Evolutionary conservation across 2,113 vertebrate genomes (phyloP).

Genomic region (Dendropsophus ebraccatus): DNA sequence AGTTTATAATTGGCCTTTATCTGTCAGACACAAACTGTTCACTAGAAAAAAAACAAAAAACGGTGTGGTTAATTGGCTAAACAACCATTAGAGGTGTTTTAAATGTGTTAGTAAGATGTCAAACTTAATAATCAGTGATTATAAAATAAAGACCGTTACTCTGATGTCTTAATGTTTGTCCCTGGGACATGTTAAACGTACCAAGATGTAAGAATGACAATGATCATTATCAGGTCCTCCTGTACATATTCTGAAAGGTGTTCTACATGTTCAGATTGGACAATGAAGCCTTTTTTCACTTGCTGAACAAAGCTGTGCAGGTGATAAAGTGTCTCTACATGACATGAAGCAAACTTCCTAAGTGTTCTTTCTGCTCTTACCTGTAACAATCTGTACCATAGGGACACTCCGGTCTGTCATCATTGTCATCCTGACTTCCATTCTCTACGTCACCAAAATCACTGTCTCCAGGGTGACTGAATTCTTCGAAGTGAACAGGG

Average conservation of each 20-base stretch:
- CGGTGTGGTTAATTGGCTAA: background rate
- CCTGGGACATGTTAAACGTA: background rate
- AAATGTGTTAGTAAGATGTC: background rate
- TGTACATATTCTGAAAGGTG: background rate
- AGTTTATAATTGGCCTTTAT: background rate
- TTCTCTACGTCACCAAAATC: conserved; percentile 64
- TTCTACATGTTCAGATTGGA: background rate
- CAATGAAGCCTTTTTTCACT: background rate
- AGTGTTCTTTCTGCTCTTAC: conserved; percentile 61
- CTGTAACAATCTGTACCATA: conserved; percentile 78
- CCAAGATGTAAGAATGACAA: background rate
- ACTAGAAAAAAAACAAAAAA: no score
- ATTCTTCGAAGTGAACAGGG: conserved; percentile 78
- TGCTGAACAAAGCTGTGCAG: background rate
- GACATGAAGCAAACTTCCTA: background rate
- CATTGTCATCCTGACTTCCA: conserved; percentile 42
- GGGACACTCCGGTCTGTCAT: conserved; percentile 71
- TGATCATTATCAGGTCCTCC: background rate
- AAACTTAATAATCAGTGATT: background rate
- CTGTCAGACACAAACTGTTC: background rate
- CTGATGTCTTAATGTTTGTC: background rate
- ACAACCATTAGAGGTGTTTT: no score
- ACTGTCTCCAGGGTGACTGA: conserved; percentile 76
- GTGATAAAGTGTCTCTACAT: background rate
- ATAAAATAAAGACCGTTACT: background rate